Base-by-base conservation (phyloP, 2,113 vertebrate genomes). In the Lagopus leucura region DNA sequence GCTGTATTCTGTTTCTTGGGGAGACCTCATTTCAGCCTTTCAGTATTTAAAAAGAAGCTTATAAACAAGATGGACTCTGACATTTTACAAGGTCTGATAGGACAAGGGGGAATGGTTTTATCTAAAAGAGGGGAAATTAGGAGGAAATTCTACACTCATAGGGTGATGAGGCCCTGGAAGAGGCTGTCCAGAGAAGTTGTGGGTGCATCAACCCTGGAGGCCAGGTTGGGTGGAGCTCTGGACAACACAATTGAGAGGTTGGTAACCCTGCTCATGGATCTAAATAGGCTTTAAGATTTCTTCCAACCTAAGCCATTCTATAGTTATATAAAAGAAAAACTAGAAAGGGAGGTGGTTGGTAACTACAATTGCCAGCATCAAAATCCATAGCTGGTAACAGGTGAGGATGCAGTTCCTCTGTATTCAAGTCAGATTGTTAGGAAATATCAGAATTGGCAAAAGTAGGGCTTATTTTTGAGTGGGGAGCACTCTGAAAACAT, bases 361-460 rank as follows among this genome's bases (percentile, higher is more conserved):
- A 82, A 48, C 45, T 82, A 34, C 63, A 85, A 65, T 17, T 45
- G 30, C 30, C 30, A 82, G 78, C 45, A 66, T 3, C 78, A 76
- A 11, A 32, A 27, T 42, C 36, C 28, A 19, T 14, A 21, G 30
- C 0, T 24, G 11, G 22, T 24, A 36, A 34, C 1, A 3, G 3
- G 4, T 48, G 34, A 15, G 25, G 20, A 82, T 57, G 70, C 55
- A 91, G 69, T 32, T 92, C 45, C 64, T 64, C 72, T 70, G 25
- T 5, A 80, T 61, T 54, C 17, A 66, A 82, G 63, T 50, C 71
- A 87, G 71, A 82, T 47, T 2, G 20, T 47, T 66, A 60, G 21
- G 11, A 77, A 85, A 89, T 40, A 89, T 48, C 71, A 87, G 75
- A 87, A 80, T 32, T 58, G 82, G 67, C 40, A 92, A 82, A 65